phyloP scores from a whole-genome alignment of 2,113 vertebrate genomes.

The Chelonoidis abingdonii region DNA sequence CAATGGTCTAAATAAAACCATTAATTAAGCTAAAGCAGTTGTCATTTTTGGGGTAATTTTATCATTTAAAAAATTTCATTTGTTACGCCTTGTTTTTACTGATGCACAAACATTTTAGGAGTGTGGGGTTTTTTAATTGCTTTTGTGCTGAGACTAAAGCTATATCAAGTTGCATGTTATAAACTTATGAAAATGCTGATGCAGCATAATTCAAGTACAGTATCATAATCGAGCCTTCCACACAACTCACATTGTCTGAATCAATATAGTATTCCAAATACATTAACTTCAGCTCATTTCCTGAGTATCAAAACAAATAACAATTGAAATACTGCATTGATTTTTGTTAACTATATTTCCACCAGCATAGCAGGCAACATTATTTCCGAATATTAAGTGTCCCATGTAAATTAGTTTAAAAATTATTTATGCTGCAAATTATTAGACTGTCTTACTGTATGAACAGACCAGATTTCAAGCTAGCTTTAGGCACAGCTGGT shows the following conservation, averaged over 20 bases:
- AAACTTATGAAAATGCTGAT: background rate
- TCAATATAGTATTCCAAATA: conserved; percentile 28
- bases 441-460: background rate
- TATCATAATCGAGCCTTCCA: conserved; percentile 41
- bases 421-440: conserved; percentile 29
- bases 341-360: conserved; percentile 52
- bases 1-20: background rate
- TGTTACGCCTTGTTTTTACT: background rate
- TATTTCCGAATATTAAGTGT: conserved; percentile 45
- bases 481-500: background rate
- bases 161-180: background rate
- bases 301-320: conserved; percentile 56
- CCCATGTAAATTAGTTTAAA: conserved; percentile 41
- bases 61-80: background rate
- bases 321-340: conserved; percentile 41
- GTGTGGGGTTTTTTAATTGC: background rate
- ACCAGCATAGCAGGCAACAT: background rate
- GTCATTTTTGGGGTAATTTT: background rate
- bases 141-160: background rate
- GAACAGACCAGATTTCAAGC: background rate
- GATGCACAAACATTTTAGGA: background rate
- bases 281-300: conserved; percentile 34
- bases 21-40: background rate
- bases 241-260: background rate
- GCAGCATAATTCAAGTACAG: conserved; percentile 41